phyloP scores from a whole-genome alignment of 37 sponge, comb jelly and placozoan species.

The Axinella damicornis region DNA sequence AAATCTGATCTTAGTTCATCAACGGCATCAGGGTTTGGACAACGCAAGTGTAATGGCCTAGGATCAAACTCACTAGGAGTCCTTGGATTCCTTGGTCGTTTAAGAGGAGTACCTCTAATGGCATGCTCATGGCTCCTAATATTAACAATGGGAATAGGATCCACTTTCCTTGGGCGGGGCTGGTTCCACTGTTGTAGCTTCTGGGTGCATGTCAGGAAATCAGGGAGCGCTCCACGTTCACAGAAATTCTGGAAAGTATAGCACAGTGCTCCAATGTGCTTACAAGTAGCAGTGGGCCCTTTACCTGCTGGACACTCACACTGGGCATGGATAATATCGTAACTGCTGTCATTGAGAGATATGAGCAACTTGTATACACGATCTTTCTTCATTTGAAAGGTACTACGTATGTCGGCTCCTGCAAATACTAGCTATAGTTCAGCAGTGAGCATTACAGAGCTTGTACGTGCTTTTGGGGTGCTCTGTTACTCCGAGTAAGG shows the following conservation, averaged over 20 bases:
- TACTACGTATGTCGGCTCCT: slow-evolving; percentile 3
- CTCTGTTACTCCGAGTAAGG: no score
- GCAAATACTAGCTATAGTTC: no score
- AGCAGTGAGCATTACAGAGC: no score
- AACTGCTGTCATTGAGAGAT: background rate
- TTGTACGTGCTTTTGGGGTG: no score
- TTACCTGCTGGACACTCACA: slow-evolving; percentile 67
- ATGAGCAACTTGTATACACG: slow-evolving; percentile 26
- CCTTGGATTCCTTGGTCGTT: background rate
- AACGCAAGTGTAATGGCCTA: slow-evolving; percentile 20
- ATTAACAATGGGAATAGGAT: slow-evolving; percentile 23
- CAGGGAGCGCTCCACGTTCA: slow-evolving; percentile 14
- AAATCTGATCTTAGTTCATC: slow-evolving; percentile 40
- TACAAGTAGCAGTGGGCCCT: slow-evolving; percentile 45
- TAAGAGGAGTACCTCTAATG: background rate
- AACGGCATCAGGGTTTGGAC: slow-evolving; percentile 12
- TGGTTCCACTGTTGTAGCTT: slow-evolving; percentile 50
- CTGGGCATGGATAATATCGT: slow-evolving; percentile 35
- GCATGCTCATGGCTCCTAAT: background rate
- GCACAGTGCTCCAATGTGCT: slow-evolving; percentile 62
- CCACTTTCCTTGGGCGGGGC: slow-evolving; percentile 35
- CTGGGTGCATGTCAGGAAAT: slow-evolving; percentile 39
- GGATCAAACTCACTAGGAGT: slow-evolving; percentile 33
- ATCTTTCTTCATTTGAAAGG: slow-evolving; percentile 53
- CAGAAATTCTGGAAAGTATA: slow-evolving; percentile 28